Base-by-base conservation (phyloP, 2,888 invertebrate genomes). In the Allacma fusca region DNA sequence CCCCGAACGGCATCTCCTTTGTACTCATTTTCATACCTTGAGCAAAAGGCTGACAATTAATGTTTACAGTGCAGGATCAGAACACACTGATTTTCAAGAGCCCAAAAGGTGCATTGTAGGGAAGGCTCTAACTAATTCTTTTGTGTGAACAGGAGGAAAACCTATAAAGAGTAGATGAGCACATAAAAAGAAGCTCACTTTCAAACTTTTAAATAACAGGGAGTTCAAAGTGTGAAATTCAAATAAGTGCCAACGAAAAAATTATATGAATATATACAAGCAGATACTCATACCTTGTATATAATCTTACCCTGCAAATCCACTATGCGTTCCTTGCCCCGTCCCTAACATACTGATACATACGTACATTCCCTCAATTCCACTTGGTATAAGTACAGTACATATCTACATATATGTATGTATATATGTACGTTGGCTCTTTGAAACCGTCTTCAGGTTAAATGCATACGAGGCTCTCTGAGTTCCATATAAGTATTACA, bases 161-260 rank as follows among this genome's bases (percentile, higher is more conserved):
- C 40, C 34, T 68, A 68, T 68, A 68, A 40, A 68, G 68, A 29
- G 29, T 28, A 65, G 26, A 65, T 65, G 65, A 28, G 28, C 26
- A 65, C 65, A 65, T 68, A 34, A 68, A 68, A 68, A 28, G 50
- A 57, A 73, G 73, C 73, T 73, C 73, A 73, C 62, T 73, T 73
- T 73, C 62, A 73, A 68, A 68, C 40, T 34, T 68, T 40, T 68
- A 68, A 68, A 68, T 40, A 40, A 62, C 62, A 62, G 24, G 4
- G 62, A 68, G 68, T 68, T 68, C 68, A 74, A 62, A 74, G 74
- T 74, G 74, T 74, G 74, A 74, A 74, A 43, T 62, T 34, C 59
- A 23, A 70, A 70, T 29, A 71, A 29, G 68, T 68, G 21, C 23
- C 26, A 13, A 24, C 28, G 34, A 9, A 34, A 34, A 34, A 34